phyloP scores from a whole-genome alignment of 2,113 vertebrate species.

The Prunella fulvescens region DNA sequence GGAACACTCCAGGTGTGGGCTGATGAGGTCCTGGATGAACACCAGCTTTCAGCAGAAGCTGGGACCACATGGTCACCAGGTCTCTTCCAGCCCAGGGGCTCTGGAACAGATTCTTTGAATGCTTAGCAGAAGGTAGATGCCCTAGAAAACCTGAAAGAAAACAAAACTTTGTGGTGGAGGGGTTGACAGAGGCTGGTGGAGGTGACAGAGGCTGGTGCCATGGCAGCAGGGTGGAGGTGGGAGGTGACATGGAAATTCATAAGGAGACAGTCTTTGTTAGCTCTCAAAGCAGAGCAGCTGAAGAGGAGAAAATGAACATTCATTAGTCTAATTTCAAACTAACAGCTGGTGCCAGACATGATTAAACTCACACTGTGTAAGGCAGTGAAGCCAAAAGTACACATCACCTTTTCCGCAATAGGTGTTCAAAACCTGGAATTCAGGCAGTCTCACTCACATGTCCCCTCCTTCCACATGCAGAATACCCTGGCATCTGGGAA shows the following conservation, averaged over 20 bases:
- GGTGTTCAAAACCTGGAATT: not conserved
- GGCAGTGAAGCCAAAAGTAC: not conserved
- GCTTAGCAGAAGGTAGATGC: not conserved
- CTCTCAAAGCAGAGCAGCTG: not conserved
- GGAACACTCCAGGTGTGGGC: not conserved
- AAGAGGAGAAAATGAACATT: not conserved
- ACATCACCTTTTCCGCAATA: not conserved
- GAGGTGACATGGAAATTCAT: not conserved
- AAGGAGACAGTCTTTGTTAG: not conserved
- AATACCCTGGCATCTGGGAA: not conserved
- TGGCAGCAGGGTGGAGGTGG: not conserved
- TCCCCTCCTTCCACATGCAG: not conserved
- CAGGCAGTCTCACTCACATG: not conserved
- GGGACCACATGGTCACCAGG: not conserved
- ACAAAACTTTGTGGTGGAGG: not conserved
- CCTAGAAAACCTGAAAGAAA: not conserved
- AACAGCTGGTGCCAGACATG: not conserved
- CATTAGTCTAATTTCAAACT: not conserved
- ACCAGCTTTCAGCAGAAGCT: not conserved
- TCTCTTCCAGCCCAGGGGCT: not conserved
- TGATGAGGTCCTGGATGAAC: not conserved
- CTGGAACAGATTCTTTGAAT: not conserved
- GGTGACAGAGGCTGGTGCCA: not conserved
- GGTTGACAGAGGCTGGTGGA: not conserved
- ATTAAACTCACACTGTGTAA: not conserved